Evolutionary conservation across 2,113 vertebrate species (phyloP).

Genomic region (Antechinus stuartii): DNA sequence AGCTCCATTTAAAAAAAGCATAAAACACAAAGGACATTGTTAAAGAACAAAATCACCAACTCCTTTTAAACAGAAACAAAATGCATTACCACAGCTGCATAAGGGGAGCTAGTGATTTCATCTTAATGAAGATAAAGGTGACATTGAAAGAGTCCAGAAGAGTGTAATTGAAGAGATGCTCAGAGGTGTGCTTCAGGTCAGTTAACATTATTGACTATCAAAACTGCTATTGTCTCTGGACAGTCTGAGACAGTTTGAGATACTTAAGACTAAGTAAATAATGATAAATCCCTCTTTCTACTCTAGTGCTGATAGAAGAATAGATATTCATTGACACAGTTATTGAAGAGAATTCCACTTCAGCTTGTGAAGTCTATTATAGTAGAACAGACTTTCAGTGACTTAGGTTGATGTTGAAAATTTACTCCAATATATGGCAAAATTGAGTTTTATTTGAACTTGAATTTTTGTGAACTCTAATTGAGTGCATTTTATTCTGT

Average conservation of each 20-base stretch:
- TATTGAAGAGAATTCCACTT: conserved; percentile 41
- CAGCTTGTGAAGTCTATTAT: not conserved
- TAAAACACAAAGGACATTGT: not conserved
- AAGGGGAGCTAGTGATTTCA: conserved; percentile 9
- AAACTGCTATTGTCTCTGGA: not conserved
- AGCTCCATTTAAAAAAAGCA: conserved; percentile 1
- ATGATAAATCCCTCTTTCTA: conserved; percentile 59
- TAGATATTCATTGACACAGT: not conserved
- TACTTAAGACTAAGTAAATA: conserved; percentile 40
- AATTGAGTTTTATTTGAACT: conserved; percentile 34
- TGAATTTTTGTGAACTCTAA: conserved; percentile 37
- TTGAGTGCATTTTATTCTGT: conserved; percentile 3
- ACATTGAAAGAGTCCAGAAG: conserved; percentile 34
- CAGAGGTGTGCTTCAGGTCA: not conserved
- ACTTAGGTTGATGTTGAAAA: conserved; percentile 6
- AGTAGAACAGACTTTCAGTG: conserved; percentile 29
- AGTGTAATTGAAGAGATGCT: not conserved
- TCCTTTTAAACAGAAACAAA: not conserved
- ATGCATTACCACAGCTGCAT: not conserved
- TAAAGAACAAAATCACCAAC: conserved; percentile 14
- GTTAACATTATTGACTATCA: not conserved
- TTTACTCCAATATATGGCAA: conserved; percentile 37
- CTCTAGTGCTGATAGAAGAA: conserved; percentile 29
- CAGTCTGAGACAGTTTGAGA: conserved; percentile 13
- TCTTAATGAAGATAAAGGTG: conserved; percentile 54